A percentile compares a stretch with the other conserved stretches of the same genome.
These are phyloP conservation scores for Microplitis demolitor DNA, from an alignment of 1,140 invertebrate species.

Conservation along the genomic window DNA sequence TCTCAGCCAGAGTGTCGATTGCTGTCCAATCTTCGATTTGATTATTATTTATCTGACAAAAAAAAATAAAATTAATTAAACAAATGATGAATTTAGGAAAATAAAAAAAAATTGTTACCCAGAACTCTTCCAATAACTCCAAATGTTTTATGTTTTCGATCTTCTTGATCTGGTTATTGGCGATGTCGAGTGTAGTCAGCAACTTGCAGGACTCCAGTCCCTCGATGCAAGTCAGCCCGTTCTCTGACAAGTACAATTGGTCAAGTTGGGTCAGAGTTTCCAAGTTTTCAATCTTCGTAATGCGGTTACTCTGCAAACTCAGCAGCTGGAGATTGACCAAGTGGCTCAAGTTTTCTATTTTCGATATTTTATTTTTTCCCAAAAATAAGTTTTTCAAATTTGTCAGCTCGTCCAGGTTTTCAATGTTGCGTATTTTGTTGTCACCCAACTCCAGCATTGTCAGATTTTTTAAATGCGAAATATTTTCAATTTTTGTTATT, in stretches of 20 bases:
- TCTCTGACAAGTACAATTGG: slow-evolving; percentile 93
- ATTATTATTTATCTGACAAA: slow-evolving; percentile 93
- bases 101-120: slow-evolving; percentile 70
- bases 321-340: slow-evolving; percentile 80
- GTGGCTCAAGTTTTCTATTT: slow-evolving; percentile 85
- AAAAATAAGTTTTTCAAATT: slow-evolving; percentile 82
- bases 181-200: slow-evolving; percentile 87
- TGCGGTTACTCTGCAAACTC: slow-evolving; percentile 89
- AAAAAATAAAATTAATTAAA: slow-evolving; percentile 28
- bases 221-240: slow-evolving; percentile 82
- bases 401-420: slow-evolving; percentile 78
- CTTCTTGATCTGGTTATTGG: slow-evolving; percentile 82
- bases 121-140: slow-evolving; percentile 84
- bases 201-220: slow-evolving; percentile 72
- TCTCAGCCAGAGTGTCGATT: slow-evolving; percentile 74
- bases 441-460: slow-evolving; percentile 92
- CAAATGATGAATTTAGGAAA: neutral
- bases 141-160: slow-evolving; percentile 84
- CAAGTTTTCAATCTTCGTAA: slow-evolving; percentile 87
- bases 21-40: slow-evolving; percentile 84
- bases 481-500: slow-evolving; percentile 90
- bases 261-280: slow-evolving; percentile 75
- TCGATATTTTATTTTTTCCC: slow-evolving; percentile 95
- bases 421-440: slow-evolving; percentile 89
- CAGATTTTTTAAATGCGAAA: slow-evolving; percentile 80